Evolutionary conservation across 2,113 vertebrate genomes (phyloP).

Genomic region (Orcinus orca): DNA sequence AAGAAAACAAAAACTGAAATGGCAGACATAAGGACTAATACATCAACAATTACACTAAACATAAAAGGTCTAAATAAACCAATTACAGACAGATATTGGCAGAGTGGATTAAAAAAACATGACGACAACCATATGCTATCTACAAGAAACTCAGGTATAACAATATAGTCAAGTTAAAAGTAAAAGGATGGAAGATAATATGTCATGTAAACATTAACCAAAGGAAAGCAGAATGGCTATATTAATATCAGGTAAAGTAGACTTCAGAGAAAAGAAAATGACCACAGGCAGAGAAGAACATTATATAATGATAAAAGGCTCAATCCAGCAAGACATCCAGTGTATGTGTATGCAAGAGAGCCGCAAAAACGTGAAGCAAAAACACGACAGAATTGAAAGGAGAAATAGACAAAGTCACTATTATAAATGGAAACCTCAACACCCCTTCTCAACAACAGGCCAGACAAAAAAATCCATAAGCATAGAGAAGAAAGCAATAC

Average conservation of each 20-base stretch:
- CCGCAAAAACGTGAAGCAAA: not conserved
- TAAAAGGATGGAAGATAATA: not conserved
- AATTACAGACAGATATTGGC: not conserved
- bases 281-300: not conserved
- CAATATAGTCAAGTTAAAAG: not conserved
- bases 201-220: not conserved
- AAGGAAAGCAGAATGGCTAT: too few relatives aligned
- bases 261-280: not conserved
- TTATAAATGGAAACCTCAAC: not conserved
- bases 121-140: not conserved
- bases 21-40: not conserved
- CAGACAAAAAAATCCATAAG: not conserved
- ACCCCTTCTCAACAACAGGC: not conserved
- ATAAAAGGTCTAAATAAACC: not conserved
- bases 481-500: not conserved
- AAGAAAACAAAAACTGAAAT: not conserved
- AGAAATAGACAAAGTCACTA: not conserved
- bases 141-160: not conserved
- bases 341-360: not conserved
- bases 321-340: not conserved
- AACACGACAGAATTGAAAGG: not conserved
- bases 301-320: too few relatives aligned
- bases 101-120: not conserved
- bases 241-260: not conserved
- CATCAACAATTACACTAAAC: not conserved